phyloP scores from a whole-genome alignment of 2,888 invertebrate species.

The Tenthredo amoena region DNA sequence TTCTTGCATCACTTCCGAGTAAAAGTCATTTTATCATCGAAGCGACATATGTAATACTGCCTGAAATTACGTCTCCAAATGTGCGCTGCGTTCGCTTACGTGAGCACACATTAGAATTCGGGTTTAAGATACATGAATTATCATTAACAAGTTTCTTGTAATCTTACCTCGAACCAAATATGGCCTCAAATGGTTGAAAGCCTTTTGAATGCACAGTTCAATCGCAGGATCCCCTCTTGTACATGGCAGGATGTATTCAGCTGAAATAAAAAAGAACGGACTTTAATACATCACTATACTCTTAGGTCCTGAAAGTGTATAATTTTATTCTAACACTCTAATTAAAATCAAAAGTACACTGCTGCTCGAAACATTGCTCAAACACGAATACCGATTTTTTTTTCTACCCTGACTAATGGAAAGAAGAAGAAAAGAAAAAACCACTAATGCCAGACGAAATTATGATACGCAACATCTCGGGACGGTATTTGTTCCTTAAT shows the following conservation, averaged over 20 bases:
- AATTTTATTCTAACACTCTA: neutral
- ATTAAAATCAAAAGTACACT: neutral
- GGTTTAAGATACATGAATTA: neutral
- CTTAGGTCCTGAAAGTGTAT: neutral
- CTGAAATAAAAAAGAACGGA: conserved; percentile 78
- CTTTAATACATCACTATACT: neutral
- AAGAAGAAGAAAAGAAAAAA: neutral
- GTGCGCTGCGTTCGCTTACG: neutral
- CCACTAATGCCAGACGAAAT: neutral
- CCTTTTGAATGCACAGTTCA: conserved; percentile 84
- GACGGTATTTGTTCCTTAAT: conserved; percentile 24
- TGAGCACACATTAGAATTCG: neutral
- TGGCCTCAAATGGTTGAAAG: conserved; percentile 87
- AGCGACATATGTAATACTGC: neutral
- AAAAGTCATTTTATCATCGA: neutral
- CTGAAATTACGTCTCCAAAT: conserved; percentile 8
- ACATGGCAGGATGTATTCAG: conserved; percentile 87
- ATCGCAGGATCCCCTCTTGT: conserved; percentile 83
- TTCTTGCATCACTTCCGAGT: conserved; percentile 3
- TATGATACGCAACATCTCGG: neutral
- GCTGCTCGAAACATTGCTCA: neutral
- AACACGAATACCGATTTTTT: neutral
- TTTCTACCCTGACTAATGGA: neutral
- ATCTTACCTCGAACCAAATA: conserved; percentile 82
- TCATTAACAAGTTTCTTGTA: neutral